Evolutionary conservation across 2,113 vertebrate genomes (phyloP).

Genomic region (Daubentonia madagascariensis): DNA sequence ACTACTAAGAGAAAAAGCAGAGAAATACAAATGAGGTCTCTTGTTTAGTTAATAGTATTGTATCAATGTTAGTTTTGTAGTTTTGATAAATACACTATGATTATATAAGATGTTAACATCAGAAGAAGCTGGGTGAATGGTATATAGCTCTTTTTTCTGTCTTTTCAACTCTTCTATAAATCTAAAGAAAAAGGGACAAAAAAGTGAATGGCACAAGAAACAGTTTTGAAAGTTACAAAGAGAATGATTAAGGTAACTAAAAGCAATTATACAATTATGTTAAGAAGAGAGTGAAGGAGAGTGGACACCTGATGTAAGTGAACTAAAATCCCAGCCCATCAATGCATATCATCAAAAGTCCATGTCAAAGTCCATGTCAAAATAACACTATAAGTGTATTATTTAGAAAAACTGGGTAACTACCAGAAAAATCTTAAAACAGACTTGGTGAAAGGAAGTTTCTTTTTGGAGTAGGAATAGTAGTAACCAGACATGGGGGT

Average conservation of each 20-base stretch:
- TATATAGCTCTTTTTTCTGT: not conserved
- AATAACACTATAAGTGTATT: not conserved
- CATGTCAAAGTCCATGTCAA: not conserved
- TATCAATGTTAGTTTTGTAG: not conserved
- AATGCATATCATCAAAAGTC: not conserved
- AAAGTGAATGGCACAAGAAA: not conserved
- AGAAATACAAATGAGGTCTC: not conserved
- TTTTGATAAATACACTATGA: not conserved
- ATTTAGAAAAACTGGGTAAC: not conserved
- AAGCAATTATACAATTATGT: not conserved
- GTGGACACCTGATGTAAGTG: not conserved
- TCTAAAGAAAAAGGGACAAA: not conserved
- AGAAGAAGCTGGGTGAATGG: not conserved
- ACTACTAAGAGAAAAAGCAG: not conserved
- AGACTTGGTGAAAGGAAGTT: not conserved
- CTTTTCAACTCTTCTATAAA: not conserved
- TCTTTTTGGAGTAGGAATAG: not conserved
- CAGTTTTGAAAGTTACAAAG: not conserved
- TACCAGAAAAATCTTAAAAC: not conserved
- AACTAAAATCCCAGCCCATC: not conserved
- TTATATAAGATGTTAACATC: not conserved
- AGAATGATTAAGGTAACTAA: not conserved
- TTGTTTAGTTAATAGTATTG: not conserved
- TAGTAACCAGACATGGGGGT: not conserved
- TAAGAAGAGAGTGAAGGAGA: not conserved